Base-by-base conservation (phyloP, 2,113 vertebrate genomes). In the Albula glossodonta region DNA sequence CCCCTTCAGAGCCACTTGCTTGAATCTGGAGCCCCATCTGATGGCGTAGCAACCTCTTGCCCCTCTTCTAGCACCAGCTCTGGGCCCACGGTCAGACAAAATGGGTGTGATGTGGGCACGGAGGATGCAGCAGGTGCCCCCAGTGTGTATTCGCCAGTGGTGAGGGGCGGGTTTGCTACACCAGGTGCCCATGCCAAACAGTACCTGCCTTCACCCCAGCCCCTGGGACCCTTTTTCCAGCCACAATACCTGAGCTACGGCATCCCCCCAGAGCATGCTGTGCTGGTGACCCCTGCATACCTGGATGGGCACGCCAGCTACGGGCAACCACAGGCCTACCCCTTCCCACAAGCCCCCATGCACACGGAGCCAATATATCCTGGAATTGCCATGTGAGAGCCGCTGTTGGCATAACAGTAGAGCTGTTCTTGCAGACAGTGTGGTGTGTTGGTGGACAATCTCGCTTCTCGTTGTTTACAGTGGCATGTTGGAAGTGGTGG, bases 1-100 rank as follows among this genome's bases (percentile, higher is more conserved):
- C 90, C 92, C 8, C n/a, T 74, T 10, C 94, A 94, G 81, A 87
- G 60, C 1, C 88, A 90, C 84, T 90, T 96, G 0, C 80, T 94
- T 53, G 92, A 93, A 82, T 88, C 93, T 0, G 88, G 90, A 0
- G 86, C 89, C 4, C 85, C 92, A 3, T 87, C 89, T 3, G 92
- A 92, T 8, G 83, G 83, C 87, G 88, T 89, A 48, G 89, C 90
- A 41, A 91, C 92, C 5, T 90, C 93, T 7, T 78, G 51, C 57
- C 89, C 92, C 80, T 91, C 31, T 41, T 41, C 92, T 83, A 92
- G 85, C 31, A 87, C 92, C 90, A 88, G 91, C 84, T 86, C 89
- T 57, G 70, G 70, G 12, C 31, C 70, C 63, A 86, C 86, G n/a
- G 87, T 88, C 49, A 88, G 89, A 49, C 79, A 81, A 85, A 88